A percentile compares a stretch with the other conserved stretches of the same genome.
phyloP scores from a whole-genome alignment of 2,113 vertebrate species.

The Natator depressus region DNA sequence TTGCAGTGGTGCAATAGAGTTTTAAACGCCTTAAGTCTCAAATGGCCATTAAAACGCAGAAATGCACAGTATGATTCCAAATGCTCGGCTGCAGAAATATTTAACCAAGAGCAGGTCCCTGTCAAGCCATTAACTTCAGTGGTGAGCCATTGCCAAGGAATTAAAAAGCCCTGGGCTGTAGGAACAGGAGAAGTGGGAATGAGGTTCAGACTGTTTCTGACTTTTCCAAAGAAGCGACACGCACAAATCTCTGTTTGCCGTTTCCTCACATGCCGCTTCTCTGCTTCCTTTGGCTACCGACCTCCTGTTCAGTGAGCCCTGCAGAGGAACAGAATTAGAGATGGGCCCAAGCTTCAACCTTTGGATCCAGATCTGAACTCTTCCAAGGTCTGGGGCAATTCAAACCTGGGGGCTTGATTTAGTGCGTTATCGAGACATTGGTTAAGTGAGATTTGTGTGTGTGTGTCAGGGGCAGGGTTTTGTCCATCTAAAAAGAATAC shows the following conservation, averaged over 20 bases:
- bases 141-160: neutral
- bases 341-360: neutral
- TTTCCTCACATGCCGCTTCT: neutral
- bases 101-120: neutral
- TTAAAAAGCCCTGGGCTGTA: neutral
- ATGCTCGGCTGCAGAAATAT: neutral
- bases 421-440: neutral
- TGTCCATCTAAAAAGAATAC: neutral
- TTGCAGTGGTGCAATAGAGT: rapidly evolving
- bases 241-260: no score
- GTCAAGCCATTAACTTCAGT: neutral
- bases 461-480: neutral
- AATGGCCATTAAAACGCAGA: neutral
- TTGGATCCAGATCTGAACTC: neutral
- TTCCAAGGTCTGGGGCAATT: neutral
- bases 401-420: neutral
- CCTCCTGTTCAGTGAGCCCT: neutral
- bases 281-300: neutral
- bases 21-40: rapidly evolving
- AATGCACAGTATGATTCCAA: neutral
- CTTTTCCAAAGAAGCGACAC: neutral
- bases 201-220: neutral
- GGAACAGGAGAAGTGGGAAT: neutral
- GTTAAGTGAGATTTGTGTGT: neutral
- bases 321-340: neutral